phyloP scores from a whole-genome alignment of 2,113 vertebrate species.

The Rhea americana region DNA sequence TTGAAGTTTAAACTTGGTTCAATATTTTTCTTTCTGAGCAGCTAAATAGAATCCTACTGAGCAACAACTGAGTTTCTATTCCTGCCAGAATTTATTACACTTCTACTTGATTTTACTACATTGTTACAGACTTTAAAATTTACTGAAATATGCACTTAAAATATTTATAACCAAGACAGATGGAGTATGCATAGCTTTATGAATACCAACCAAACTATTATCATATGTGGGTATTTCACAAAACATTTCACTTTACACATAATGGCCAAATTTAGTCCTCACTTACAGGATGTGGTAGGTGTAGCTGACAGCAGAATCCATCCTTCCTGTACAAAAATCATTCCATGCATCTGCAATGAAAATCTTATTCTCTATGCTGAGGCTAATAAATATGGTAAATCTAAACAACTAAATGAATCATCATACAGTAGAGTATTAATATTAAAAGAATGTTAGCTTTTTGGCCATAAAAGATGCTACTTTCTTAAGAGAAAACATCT shows the following conservation, averaged over 20 bases:
- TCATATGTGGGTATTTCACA: not conserved
- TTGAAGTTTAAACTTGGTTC: not conserved
- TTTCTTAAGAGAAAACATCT: not conserved
- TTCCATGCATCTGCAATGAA: not conserved
- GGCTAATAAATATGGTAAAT: not conserved
- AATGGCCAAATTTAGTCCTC: not conserved
- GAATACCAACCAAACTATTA: constrained; percentile 27
- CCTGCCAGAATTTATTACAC: constrained; percentile 12
- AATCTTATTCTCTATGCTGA: not conserved
- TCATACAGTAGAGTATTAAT: not conserved
- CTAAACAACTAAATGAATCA: not conserved
- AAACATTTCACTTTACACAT: not conserved
- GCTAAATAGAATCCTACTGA: constrained; percentile 4
- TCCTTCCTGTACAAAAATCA: not conserved
- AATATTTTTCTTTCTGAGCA: constrained; percentile 6
- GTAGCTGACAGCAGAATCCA: not conserved
- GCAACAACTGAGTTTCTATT: not conserved
- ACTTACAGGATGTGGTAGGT: not conserved
- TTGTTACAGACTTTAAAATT: constrained; percentile 12
- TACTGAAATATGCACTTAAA: constrained; percentile 18
- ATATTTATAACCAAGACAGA: constrained; percentile 47
- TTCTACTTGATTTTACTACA: constrained; percentile 22
- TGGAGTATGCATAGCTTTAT: not conserved
- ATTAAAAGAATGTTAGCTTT: not conserved
- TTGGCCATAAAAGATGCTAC: not conserved